Percentiles rank a stretch among this genome's conserved stretches.
Conservation (phyloP, 2,888 invertebrate genomes). For the Habroteleia sp. region DNA sequence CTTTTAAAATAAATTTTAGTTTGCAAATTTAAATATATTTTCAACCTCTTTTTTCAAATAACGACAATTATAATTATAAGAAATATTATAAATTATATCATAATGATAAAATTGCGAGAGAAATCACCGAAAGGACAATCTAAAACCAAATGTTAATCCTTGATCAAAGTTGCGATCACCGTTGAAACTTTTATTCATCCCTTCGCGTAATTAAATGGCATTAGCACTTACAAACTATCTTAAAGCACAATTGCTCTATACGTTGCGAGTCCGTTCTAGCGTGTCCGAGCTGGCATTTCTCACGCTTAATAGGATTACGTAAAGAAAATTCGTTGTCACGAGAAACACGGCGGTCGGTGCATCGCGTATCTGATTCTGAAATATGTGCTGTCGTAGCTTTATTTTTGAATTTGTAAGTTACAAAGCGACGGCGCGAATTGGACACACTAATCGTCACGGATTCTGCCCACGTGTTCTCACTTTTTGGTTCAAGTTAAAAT, state of each 20-base stretch:
- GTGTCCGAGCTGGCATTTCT: conserved; percentile 52
- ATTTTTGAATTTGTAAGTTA: conserved; percentile 48
- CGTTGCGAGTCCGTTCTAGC: conserved; percentile 46
- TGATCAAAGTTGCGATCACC: too few species aligned
- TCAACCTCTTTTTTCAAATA: too few species aligned
- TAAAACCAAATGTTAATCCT: too few species aligned
- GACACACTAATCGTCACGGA: conserved; percentile 52
- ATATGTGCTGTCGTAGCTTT: conserved; percentile 52
- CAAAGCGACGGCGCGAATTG: conserved; percentile 47
- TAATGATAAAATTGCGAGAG: too few species aligned
- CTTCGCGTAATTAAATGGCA: conserved; percentile 35
- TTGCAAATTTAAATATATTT: too few species aligned
- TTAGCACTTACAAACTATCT: conserved; percentile 34
- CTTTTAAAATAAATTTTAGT: too few species aligned
- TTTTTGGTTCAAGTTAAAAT: conserved; percentile 35
- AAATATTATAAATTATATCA: too few species aligned
- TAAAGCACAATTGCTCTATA: conserved; percentile 22
- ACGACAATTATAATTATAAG: too few species aligned
- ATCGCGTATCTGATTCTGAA: conserved; percentile 64
- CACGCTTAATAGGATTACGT: conserved; percentile 61
- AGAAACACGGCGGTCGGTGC: conserved; percentile 52
- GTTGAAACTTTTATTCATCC: conserved; percentile 3
- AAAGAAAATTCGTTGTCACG: conserved; percentile 61
- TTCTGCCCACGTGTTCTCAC: conserved; percentile 34
- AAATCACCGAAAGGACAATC: too few species aligned